These are phyloP conservation scores for Drosophila teissieri DNA, from an alignment of 1,140 invertebrate genomes.

Conservation along the genomic window DNA sequence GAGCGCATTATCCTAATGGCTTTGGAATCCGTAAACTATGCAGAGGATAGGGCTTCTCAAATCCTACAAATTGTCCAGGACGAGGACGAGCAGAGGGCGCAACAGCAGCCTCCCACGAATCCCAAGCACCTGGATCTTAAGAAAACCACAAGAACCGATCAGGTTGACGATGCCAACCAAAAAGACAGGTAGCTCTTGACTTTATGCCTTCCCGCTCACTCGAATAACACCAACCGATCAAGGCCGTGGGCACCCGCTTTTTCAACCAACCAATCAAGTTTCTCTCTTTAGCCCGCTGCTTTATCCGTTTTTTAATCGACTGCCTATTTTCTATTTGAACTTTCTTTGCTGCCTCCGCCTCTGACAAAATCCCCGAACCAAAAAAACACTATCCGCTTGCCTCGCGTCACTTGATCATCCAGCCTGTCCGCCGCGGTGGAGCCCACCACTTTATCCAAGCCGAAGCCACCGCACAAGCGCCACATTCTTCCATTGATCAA, in stretches of 20 bases:
- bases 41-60: slow-evolving; percentile 91
- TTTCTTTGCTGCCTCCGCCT: slow-evolving; percentile 70
- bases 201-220: background rate
- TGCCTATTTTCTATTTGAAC: slow-evolving; percentile 75
- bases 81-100: slow-evolving; percentile 85
- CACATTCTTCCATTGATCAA: slow-evolving; percentile 76
- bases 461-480: slow-evolving; percentile 65
- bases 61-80: slow-evolving; percentile 90
- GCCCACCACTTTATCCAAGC: slow-evolving; percentile 30
- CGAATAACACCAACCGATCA: slow-evolving; percentile 1
- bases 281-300: slow-evolving; percentile 47
- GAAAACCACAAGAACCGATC: slow-evolving; percentile 21
- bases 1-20: slow-evolving; percentile 93
- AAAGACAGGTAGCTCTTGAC: slow-evolving; percentile 42
- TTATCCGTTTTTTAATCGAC: slow-evolving; percentile 75
- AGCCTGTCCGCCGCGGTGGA: slow-evolving; percentile 55
- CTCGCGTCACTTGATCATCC: slow-evolving; percentile 52
- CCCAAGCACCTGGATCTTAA: slow-evolving; percentile 25
- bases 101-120: slow-evolving; percentile 39
- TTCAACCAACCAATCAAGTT: slow-evolving; percentile 4
- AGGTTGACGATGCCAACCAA: slow-evolving; percentile 45
- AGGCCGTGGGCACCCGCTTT: slow-evolving; percentile 26
- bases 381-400: slow-evolving; percentile 55
- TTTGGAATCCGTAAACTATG: slow-evolving; percentile 93
- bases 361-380: slow-evolving; percentile 29